Percentiles rank a stretch among this genome's conserved stretches.
These are phyloP conservation scores for Ifrita kowaldi DNA, from an alignment of 2,113 vertebrate genomes.

Conservation along the genomic window DNA sequence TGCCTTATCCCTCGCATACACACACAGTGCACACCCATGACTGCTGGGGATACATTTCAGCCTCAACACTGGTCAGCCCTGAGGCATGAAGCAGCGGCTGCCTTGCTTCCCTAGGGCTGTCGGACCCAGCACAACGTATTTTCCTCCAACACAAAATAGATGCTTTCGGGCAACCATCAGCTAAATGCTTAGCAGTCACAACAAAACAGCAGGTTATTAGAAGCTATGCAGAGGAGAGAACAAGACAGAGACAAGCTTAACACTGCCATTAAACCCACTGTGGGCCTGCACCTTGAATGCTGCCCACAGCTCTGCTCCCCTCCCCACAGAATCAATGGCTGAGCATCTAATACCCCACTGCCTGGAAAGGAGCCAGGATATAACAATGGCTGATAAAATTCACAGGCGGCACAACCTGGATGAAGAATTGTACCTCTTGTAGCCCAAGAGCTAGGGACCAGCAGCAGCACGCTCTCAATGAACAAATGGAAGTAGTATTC, in stretches of 20 bases:
- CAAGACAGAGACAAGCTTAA: not conserved
- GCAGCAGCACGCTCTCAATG: rapidly evolving
- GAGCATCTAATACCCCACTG: not conserved
- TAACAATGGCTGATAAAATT: not conserved
- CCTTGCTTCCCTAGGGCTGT: not conserved
- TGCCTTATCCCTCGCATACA: not conserved
- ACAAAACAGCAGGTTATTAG: not conserved
- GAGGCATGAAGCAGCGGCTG: not conserved
- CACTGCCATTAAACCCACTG: not conserved
- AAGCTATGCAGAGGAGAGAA: not conserved
- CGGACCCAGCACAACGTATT: rapidly evolving
- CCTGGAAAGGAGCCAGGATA: not conserved
- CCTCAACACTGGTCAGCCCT: rapidly evolving
- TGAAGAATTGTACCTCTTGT: not conserved
- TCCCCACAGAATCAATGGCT: rapidly evolving
- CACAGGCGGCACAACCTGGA: not conserved
- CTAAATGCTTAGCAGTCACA: not conserved
- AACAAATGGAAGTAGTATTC: not conserved
- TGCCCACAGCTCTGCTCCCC: not conserved
- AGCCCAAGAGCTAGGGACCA: not conserved
- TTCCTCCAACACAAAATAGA: not conserved
- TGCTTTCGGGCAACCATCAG: not conserved
- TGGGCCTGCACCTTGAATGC: not conserved
- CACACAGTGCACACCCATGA: not conserved
- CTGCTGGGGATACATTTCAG: not conserved